These are phyloP conservation scores for Psittacula echo DNA, from an alignment of 2,797 vertebrate genomes.

Conservation along the genomic window DNA sequence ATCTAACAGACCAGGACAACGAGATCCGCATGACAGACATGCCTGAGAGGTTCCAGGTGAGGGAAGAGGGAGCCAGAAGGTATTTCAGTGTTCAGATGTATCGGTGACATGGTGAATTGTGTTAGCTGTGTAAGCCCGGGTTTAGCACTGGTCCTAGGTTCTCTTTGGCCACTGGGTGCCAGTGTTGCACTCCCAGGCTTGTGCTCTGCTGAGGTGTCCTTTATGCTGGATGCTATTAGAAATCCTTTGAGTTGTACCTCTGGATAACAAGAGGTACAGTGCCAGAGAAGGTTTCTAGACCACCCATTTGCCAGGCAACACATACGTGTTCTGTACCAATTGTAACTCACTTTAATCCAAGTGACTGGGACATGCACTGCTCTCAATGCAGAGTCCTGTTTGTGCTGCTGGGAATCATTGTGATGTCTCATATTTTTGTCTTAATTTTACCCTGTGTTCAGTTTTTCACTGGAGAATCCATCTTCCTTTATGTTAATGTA, in stretches of 20 bases:
- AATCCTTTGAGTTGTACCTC: neutral
- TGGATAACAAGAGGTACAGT: neutral
- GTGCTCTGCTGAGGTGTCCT: neutral
- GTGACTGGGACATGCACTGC: fast-evolving
- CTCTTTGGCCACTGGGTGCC: conserved; percentile 44
- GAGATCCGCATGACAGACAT: conserved; percentile 97
- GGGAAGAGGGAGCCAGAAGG: neutral
- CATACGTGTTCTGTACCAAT: neutral
- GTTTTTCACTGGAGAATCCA: neutral
- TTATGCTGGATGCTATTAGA: neutral
- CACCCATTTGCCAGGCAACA: fast-evolving
- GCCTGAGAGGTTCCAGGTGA: conserved; percentile 98
- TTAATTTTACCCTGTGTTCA: neutral
- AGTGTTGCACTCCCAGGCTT: neutral
- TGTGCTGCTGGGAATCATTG: neutral
- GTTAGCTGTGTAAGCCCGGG: too few relatives aligned
- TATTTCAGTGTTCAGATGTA: fast-evolving
- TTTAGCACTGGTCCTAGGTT: neutral
- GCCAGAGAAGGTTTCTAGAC: neutral
- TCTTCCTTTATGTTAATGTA: neutral
- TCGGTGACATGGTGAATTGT: fast-evolving
- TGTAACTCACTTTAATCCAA: neutral
- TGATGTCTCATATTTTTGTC: neutral
- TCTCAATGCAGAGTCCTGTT: neutral
- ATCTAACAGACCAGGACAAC: conserved; percentile 98